phyloP scores from a whole-genome alignment of 2,888 invertebrate genomes.

The Hirtodrosophila confusa region DNA sequence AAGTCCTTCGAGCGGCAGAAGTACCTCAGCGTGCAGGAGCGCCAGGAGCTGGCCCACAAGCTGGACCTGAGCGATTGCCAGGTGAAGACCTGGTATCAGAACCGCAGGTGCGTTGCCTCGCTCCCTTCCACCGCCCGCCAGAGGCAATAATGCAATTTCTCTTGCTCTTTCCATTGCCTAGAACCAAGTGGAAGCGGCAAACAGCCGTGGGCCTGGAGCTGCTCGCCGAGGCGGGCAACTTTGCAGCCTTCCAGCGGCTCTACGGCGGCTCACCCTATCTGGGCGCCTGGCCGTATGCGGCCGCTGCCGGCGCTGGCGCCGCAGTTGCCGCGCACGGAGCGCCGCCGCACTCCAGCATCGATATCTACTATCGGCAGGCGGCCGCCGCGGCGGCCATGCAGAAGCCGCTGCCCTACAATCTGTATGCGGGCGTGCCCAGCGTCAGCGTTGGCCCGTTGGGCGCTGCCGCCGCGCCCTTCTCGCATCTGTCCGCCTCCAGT shows the following conservation, averaged over 20 bases:
- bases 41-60: conserved; percentile 98
- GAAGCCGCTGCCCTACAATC: conserved; percentile 92
- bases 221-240: conserved; percentile 98
- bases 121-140: not conserved
- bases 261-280: conserved; percentile 91
- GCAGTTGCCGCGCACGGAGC: conserved; percentile 82
- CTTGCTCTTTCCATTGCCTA: conserved; percentile 64
- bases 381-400: conserved; percentile 92
- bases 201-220: conserved; percentile 98
- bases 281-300: conserved; percentile 87
- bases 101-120: conserved; percentile 91
- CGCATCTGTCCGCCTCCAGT: conserved; percentile 87
- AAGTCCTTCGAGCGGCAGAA: conserved; percentile 98
- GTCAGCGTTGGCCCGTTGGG: conserved; percentile 81
- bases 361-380: conserved; percentile 93
- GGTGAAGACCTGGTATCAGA: conserved; percentile 99
- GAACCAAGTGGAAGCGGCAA: conserved; percentile 99
- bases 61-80: conserved; percentile 98
- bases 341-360: conserved; percentile 88
- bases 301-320: conserved; percentile 84
- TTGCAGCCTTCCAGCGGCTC: conserved; percentile 98
- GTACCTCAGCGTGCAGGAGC: conserved; percentile 97
- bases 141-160: too few relatives aligned
- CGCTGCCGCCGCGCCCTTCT: conserved; percentile 83
- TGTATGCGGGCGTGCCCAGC: conserved; percentile 84